Evolutionary conservation across 2,113 vertebrate genomes (phyloP).

Genomic region (Menidia beryllina): DNA sequence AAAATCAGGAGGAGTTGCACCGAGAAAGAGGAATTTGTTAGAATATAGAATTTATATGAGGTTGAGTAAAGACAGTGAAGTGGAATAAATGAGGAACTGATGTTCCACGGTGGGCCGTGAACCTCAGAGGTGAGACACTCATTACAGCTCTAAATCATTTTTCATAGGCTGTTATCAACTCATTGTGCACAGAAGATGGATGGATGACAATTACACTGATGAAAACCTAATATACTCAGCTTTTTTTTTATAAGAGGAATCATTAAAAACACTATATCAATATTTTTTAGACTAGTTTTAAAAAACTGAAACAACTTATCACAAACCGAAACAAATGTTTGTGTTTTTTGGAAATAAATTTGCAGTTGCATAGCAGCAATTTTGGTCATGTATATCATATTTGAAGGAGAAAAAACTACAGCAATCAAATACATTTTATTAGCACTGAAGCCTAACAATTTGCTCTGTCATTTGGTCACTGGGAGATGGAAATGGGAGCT

Average conservation of each 20-base stretch:
- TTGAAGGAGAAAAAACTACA: background rate
- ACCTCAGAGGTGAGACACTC: conserved; percentile 71
- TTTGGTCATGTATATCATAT: background rate
- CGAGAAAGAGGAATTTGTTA: conserved; percentile 25
- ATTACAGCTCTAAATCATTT: conserved; percentile 75
- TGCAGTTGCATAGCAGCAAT: background rate
- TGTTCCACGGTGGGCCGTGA: conserved; percentile 57
- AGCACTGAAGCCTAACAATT: conserved; percentile 38
- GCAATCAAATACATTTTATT: conserved; percentile 38
- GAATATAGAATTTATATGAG: conserved; percentile 38
- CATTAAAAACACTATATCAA: conserved; percentile 37
- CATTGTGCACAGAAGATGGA: conserved; percentile 76
- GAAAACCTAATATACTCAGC: conserved; percentile 58
- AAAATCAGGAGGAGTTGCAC: conserved; percentile 22
- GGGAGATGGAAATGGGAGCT: conserved; percentile 72
- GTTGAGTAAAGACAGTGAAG: conserved; percentile 60
- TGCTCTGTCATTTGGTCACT: conserved; percentile 48
- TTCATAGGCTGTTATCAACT: conserved; percentile 77
- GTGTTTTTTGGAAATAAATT: conserved; percentile 1
- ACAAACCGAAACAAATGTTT: too few relatives aligned
- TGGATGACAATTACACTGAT: conserved; percentile 79
- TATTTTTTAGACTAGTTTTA: conserved; percentile 19
- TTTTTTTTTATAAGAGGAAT: conserved; percentile 40
- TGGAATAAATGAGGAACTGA: conserved; percentile 75
- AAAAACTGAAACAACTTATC: background rate